Evolutionary conservation across 2,113 vertebrate genomes (phyloP), one percentile per base, ranked within the genome.

Genomic region (Lipotes vexillifer): DNA sequence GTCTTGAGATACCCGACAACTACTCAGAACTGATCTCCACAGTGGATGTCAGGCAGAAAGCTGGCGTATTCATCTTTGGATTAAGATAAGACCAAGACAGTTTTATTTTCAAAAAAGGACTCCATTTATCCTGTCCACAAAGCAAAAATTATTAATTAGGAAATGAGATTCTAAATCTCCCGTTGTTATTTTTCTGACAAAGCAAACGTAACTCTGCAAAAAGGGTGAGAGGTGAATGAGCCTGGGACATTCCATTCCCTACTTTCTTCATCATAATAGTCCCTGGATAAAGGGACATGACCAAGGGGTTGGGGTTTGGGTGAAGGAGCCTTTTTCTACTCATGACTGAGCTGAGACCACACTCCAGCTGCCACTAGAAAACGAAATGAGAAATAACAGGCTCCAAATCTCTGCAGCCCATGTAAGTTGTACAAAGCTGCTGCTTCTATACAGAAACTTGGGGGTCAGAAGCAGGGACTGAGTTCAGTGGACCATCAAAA

Each of bases 71-170:
- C 94, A 88, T 97, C 92, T 92, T 95, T 96, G 97, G 97, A 98
- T 78, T 95, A 97, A 68, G 46, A 44, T 57, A 83, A 80, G 88
- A 97, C 96, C 78, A 95, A 97, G 83, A 90, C 94, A 74, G 88
- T 94, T 97, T 97, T 97, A 88, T 98, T 97, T 98, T 97, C 91
- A 92, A 95, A 98, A 98, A 98, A 97, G 91, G 83, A 97, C 75
- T 97, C 88, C 65, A 90, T 98, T 97, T 98, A 98, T 98, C 95
- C 96, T 94, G 89, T 96, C 97, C 96, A 97, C 69, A 97, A 93
- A 98, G 96, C 93, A 95, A 98, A 98, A 97, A 65, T 97, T 97
- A 90, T 98, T 98, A 97, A 98, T 98, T 98, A 98, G 93, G 97
- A 98, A 98, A 97, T 98, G 89, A 95, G 90, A 97, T 96, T 98